These are phyloP conservation scores for Drosophila borborema DNA, from an alignment of 2,888 invertebrate species.

Conservation along the genomic window DNA sequence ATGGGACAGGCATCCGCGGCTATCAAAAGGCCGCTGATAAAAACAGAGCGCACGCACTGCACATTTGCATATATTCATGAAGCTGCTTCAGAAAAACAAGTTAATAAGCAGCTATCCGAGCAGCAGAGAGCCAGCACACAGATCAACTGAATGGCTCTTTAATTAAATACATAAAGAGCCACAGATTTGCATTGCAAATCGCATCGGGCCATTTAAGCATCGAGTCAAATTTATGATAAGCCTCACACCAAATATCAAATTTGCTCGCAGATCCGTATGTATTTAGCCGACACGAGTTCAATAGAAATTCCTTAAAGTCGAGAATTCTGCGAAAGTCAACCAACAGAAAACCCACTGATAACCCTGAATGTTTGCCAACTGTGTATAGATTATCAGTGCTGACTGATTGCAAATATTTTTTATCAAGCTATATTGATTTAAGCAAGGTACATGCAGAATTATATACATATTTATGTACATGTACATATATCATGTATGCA, in stretches of 20 bases:
- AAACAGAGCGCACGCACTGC: conserved; percentile 49
- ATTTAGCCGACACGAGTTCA: conserved; percentile 8
- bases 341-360: conserved; percentile 22
- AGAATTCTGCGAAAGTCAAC: conserved; percentile 13
- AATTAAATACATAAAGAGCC: conserved; percentile 73
- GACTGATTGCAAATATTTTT: conserved; percentile 33
- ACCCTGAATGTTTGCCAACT: conserved; percentile 34
- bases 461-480: neutral
- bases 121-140: conserved; percentile 45
- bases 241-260: conserved; percentile 59
- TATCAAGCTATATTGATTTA: conserved; percentile 28
- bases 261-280: neutral
- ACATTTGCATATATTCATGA: conserved; percentile 76
- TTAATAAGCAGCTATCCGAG: conserved; percentile 68
- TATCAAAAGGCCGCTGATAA: conserved; percentile 40
- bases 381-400: conserved; percentile 30
- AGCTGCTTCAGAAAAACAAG: conserved; percentile 67
- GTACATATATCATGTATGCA: neutral
- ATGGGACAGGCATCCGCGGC: conserved; percentile 28
- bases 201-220: conserved; percentile 39
- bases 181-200: conserved; percentile 73
- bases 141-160: conserved; percentile 63
- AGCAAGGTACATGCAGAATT: neutral
- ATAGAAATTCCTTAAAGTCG: conserved; percentile 30
- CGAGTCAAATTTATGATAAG: conserved; percentile 65